Base-by-base conservation (phyloP, 2,113 vertebrate genomes). In the Clarias magur region DNA sequence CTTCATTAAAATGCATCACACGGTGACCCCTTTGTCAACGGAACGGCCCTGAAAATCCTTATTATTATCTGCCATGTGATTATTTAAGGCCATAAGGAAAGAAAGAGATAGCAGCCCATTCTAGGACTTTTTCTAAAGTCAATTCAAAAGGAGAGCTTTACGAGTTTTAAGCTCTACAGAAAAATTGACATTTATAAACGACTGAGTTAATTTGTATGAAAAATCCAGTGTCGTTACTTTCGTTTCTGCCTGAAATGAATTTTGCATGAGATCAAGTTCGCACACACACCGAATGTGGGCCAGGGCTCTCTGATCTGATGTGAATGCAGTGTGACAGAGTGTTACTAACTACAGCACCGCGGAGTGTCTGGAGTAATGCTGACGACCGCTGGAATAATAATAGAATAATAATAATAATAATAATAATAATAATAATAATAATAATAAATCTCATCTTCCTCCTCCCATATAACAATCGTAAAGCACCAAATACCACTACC, bases 161-260 rank as follows among this genome's bases (percentile, higher is more conserved):
- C 56, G 34, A 30, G 27, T 19, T 34, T 5, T 15, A 38, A 13
- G 79, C 79, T 38, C 57, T 57, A 12, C 27, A 38, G 30, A 38
- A 60, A 19, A 23, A 81, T 15, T 38, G 79, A 62, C 79, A 57
- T 81, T 83, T 54, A 70, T 54, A 70, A 83, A 54, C 17, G 81
- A 54, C 62, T n/a, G 65, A 54, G 63, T 83, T 83, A 27, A 83
- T 67, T 70, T 67, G 82, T 83, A 56, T 27, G 65, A n/a, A n/a
- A 83, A 83, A 68, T 27, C 62, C 65, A 83, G 27, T 30, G 48
- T 68, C 42, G 21, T 68, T 63, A 42, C 81, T 16, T 27, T 63
- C 25, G 13, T 81, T 48, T 62, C 59, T 81, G 57, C 57, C 62
- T 27, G 38, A 54, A 13, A 68, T 82, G 62, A 82, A 82, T 82